Conservation (phyloP, 2,888 invertebrate species). For the Eurytoma californica region DNA sequence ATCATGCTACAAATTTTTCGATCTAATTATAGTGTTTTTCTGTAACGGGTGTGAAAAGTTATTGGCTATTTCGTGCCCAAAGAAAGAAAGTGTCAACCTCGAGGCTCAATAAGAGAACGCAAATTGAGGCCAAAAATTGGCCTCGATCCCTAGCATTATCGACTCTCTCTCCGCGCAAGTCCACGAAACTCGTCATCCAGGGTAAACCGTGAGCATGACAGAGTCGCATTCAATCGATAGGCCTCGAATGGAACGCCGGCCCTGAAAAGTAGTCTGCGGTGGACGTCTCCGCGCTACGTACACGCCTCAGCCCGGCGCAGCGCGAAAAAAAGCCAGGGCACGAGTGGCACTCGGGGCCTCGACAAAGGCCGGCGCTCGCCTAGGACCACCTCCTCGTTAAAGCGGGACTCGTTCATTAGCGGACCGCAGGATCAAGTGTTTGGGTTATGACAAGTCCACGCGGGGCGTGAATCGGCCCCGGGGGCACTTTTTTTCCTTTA, state of each 20-base stretch:
- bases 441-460: slow-evolving; percentile 42
- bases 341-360: background rate
- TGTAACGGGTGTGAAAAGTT: too few species aligned
- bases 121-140: background rate
- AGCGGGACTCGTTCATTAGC: slow-evolving; percentile 41
- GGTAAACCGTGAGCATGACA: slow-evolving; percentile 28
- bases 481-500: too few species aligned
- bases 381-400: slow-evolving; percentile 28
- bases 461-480: slow-evolving; percentile 1
- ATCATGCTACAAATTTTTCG: too few species aligned
- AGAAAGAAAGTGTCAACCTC: too few species aligned
- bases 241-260: background rate
- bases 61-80: too few species aligned
- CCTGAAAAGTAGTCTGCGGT: slow-evolving; percentile 6
- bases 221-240: slow-evolving; percentile 13
- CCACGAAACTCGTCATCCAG: background rate
- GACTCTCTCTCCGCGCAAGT: background rate
- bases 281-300: slow-evolving; percentile 18
- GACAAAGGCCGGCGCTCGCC: slow-evolving; percentile 7
- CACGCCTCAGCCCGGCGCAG: background rate
- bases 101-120: background rate
- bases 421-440: slow-evolving; percentile 7
- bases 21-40: too few species aligned
- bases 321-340: background rate
- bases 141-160: background rate